These are phyloP conservation scores for Electrophaes corylata DNA, from an alignment of 2,888 invertebrate species.

Conservation along the genomic window DNA sequence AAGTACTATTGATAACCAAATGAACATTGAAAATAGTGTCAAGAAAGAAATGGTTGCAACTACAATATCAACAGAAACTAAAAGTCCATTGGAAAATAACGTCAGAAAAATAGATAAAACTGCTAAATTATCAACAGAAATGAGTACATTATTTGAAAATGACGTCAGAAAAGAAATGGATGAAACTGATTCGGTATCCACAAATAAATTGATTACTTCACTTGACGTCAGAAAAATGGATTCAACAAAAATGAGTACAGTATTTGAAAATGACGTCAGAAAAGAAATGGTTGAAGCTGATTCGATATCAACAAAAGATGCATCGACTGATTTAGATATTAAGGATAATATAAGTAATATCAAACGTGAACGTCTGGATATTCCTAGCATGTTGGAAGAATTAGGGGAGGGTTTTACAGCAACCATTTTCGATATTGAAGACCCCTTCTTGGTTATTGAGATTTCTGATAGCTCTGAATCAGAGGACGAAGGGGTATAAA, in stretches of 20 bases:
- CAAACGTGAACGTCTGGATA: slow-evolving; percentile 35
- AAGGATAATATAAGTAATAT: not conserved
- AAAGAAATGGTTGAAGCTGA: not conserved
- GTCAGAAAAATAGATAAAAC: too few species aligned
- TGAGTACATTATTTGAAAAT: too few species aligned
- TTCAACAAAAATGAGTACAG: not conserved
- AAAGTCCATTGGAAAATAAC: too few species aligned
- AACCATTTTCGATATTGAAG: slow-evolving; percentile 57
- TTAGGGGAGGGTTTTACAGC: slow-evolving; percentile 53
- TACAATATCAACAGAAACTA: not conserved
- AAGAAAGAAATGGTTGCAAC: not conserved
- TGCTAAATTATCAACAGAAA: too few species aligned
- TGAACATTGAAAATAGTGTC: not conserved
- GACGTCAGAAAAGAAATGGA: too few species aligned
- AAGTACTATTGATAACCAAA: not conserved
- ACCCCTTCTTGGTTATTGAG: slow-evolving; percentile 63
- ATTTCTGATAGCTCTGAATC: slow-evolving; percentile 60
- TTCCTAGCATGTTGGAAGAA: slow-evolving; percentile 43
- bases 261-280: not conserved
- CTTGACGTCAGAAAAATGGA: too few species aligned
- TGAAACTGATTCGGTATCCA: too few species aligned
- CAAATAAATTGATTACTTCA: too few species aligned
- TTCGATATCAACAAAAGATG: not conserved
- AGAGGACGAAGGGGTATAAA: slow-evolving; percentile 49
- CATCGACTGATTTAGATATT: not conserved